These are phyloP conservation scores for Tethea ocularis DNA, from an alignment of 2,888 invertebrate species.

Conservation along the genomic window DNA sequence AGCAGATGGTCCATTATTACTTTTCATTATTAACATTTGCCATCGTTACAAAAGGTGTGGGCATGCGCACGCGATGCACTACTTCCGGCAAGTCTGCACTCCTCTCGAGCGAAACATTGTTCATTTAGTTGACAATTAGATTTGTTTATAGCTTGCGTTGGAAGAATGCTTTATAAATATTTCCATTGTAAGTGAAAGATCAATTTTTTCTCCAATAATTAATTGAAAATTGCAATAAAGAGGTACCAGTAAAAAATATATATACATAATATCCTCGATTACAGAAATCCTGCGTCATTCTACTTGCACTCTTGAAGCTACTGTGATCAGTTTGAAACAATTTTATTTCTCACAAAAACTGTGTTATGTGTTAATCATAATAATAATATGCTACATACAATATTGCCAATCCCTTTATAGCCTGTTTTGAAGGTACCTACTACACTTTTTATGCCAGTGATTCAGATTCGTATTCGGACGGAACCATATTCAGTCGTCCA, in stretches of 20 bases:
- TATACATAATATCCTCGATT: too few species aligned
- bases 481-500: constrained; percentile 30
- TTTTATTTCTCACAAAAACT: not conserved
- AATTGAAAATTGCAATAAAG: too few species aligned
- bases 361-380: too few species aligned
- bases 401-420: not conserved
- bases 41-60: constrained; percentile 39
- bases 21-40: constrained; percentile 53
- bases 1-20: constrained; percentile 24
- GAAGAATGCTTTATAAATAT: too few species aligned
- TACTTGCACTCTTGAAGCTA: not conserved
- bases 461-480: constrained; percentile 32
- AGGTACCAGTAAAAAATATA: too few species aligned
- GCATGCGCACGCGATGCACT: constrained; percentile 51
- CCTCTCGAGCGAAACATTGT: constrained; percentile 52
- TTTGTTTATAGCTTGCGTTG: constrained; percentile 9
- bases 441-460: constrained; percentile 23
- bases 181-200: too few species aligned
- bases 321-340: not conserved
- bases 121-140: constrained; percentile 24
- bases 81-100: constrained; percentile 61
- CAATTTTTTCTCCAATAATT: too few species aligned
- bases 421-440: not conserved
- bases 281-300: too few species aligned
- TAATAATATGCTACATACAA: not conserved